phyloP scores from a whole-genome alignment of 2,888 invertebrate species.

The Belgica antarctica region DNA sequence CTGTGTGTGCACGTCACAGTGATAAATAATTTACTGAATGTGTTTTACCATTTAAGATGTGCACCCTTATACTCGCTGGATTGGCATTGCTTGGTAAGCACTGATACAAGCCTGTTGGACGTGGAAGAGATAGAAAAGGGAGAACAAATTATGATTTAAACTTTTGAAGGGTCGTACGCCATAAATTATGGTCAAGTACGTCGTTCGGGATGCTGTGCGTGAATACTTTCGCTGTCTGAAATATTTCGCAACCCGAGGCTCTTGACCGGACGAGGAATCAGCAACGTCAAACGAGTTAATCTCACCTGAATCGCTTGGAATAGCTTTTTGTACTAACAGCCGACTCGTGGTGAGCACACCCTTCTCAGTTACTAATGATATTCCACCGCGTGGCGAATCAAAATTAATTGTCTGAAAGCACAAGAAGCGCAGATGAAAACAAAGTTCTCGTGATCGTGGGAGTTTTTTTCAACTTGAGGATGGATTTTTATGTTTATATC shows the following conservation, averaged over 20 bases:
- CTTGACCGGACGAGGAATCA: neutral
- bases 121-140: neutral
- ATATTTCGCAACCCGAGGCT: neutral
- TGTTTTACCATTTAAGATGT: constrained; percentile 76
- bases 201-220: too few species aligned
- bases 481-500: constrained; percentile 12
- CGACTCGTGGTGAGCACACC: constrained; percentile 79
- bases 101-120: constrained; percentile 66
- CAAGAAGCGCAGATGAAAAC: too few species aligned
- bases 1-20: neutral
- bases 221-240: too few species aligned
- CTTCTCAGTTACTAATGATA: constrained; percentile 83
- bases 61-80: constrained; percentile 73
- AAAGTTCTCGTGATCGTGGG: constrained; percentile 29
- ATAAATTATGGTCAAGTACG: constrained; percentile 14
- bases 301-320: constrained; percentile 65
- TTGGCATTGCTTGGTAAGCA: constrained; percentile 83
- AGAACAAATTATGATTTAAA: constrained; percentile 31
- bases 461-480: neutral
- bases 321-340: constrained; percentile 77
- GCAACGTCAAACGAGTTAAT: neutral
- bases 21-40: constrained; percentile 39
- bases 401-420: constrained; percentile 76
- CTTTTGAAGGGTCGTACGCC: constrained; percentile 8
- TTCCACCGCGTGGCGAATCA: constrained; percentile 83